Evolutionary conservation across 2,888 invertebrate species (phyloP).

Genomic region (Limnephilus marmoratus): DNA sequence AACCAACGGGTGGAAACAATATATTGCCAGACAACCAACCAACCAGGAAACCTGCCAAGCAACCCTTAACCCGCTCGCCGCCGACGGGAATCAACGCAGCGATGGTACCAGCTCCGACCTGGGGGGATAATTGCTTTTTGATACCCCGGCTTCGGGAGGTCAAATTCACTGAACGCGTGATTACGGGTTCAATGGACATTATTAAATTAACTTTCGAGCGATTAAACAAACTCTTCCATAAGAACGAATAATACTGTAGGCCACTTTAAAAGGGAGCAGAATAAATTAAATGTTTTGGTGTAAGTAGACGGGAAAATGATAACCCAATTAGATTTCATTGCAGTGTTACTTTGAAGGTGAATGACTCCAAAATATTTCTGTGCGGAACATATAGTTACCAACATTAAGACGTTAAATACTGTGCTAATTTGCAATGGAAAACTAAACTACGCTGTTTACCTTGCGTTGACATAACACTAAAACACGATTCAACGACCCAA

Average conservation of each 20-base stretch:
- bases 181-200: conserved; percentile 36
- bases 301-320: neutral
- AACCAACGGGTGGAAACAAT: conserved; percentile 3
- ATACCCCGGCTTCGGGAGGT: conserved; percentile 35
- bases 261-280: neutral
- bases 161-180: conserved; percentile 31
- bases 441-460: too few relatives aligned
- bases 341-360: neutral
- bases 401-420: neutral
- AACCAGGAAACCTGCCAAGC: neutral
- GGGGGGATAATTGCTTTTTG: conserved; percentile 38
- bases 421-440: neutral
- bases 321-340: neutral
- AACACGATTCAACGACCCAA: too few relatives aligned
- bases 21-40: conserved; percentile 32
- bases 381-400: neutral
- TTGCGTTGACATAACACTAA: too few relatives aligned
- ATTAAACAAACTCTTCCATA: neutral
- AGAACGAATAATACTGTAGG: neutral
- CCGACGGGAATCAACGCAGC: conserved; percentile 38
- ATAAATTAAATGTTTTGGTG: neutral
- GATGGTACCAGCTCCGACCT: neutral
- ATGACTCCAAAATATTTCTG: too few relatives aligned
- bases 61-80: conserved; percentile 48
- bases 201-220: neutral